Evolutionary conservation across 2,888 invertebrate species (phyloP), one percentile per base, ranked within the genome.

Genomic region (Neocrepidodera transversa): DNA sequence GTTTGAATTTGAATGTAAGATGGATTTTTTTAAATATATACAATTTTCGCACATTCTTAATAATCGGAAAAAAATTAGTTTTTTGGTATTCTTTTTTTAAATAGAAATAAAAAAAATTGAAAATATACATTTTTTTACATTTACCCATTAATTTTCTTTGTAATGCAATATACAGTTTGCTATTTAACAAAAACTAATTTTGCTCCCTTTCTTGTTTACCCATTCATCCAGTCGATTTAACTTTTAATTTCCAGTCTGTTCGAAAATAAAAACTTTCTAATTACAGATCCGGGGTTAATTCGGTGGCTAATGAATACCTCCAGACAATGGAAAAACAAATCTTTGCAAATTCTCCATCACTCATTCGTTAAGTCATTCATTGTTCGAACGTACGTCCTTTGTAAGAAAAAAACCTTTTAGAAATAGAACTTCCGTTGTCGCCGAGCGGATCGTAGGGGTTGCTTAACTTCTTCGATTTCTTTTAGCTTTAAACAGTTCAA

Each of bases 281-380:
- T 61, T 54, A 57, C 53, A 50, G 30, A 38, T 54, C 54, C 17
- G 11, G 35, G 38, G 57, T 57, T 58, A 58, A 60, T 51, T 56
- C 48, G 23, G 14, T 11, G 40, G 51, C 40, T 55, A 56, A 57
- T 57, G 53, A 58, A 49, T 35, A 43, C 57, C 53, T 53, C 47
- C 47, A 8, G 13, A 61, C 57, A 58, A 58, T 43, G 40, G 50
- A 36, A 61, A 61, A 58, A 58, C 57, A 58, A 57, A 50, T 53
- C 53, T 49, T 52, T 53, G 42, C 43, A 43, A 48, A 42, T 52
- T 52, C 43, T 20, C 7, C 30, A 16, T 11, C 55, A 36, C 36
- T 51, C 40, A 40, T 51, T 53, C 40, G 59, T 55, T 60, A 42
- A 30, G 30, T 26, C 38, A 16, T 42, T 40, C 17, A 51, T 40